phyloP scores from a whole-genome alignment of 2,888 invertebrate genomes.

The Kryphioiulus occultus region DNA sequence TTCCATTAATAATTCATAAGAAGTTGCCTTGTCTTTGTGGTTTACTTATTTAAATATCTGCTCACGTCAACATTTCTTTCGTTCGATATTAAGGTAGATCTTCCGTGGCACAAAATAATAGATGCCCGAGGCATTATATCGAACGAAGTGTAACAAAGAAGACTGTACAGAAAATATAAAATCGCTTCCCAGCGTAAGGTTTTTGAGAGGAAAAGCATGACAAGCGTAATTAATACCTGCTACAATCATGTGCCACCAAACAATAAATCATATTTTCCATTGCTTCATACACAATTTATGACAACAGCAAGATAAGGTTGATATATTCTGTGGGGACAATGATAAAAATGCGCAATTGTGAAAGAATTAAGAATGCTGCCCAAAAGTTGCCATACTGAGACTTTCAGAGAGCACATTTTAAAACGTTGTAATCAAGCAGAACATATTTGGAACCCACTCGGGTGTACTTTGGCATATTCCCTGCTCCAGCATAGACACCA shows the following conservation, averaged over 20 bases:
- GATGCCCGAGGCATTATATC: not conserved
- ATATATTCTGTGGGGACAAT: not conserved
- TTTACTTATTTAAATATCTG: conserved; percentile 30
- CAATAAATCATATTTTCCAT: not conserved
- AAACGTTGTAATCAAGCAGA: too few relatives aligned
- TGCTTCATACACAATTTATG: not conserved
- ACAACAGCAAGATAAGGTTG: not conserved
- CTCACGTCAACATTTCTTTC: conserved; percentile 7
- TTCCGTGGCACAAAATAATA: not conserved
- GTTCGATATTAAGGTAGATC: not conserved
- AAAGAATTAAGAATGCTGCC: not conserved
- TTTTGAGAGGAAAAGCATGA: conserved; percentile 12
- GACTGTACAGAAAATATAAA: not conserved
- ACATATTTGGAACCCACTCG: too few relatives aligned
- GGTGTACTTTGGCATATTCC: too few relatives aligned
- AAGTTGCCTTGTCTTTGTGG: not conserved
- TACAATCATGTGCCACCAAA: conserved; percentile 20
- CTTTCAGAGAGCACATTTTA: too few relatives aligned
- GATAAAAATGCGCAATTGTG: not conserved
- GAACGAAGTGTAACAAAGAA: not conserved
- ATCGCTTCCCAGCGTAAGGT: not conserved
- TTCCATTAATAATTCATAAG: too few relatives aligned
- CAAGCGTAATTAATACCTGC: conserved; percentile 26
- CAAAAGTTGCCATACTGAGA: too few relatives aligned
- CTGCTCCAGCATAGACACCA: too few relatives aligned